Percentiles rank a stretch among this genome's conserved stretches.
Conservation (phyloP, 2,888 invertebrate species). For the Halictus quadricinctus region DNA sequence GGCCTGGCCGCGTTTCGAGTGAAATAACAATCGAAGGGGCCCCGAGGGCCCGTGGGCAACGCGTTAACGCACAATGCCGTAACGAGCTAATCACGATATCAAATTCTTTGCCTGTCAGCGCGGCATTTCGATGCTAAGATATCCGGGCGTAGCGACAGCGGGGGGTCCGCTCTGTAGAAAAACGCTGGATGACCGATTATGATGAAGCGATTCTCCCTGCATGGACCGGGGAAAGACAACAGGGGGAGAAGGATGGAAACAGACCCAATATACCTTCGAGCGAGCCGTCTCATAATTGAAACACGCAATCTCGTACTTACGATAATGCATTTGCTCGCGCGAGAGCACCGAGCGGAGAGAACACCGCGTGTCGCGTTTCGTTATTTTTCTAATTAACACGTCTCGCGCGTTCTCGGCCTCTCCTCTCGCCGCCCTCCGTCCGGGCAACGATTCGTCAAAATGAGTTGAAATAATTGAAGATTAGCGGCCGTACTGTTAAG, state of each 20-base stretch:
- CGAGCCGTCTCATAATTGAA: constrained; percentile 77
- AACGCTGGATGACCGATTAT: constrained; percentile 82
- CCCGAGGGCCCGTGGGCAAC: constrained; percentile 63
- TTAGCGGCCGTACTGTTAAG: constrained; percentile 9
- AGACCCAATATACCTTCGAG: constrained; percentile 61
- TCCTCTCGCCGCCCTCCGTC: background rate
- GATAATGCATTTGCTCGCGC: constrained; percentile 64
- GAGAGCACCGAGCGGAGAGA: constrained; percentile 26
- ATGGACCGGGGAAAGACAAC: constrained; percentile 53
- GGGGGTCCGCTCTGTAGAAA: constrained; percentile 75
- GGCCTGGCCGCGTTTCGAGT: constrained; percentile 19
- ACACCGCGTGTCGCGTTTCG: constrained; percentile 52
- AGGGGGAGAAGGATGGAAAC: constrained; percentile 52
- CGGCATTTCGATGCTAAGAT: constrained; percentile 80
- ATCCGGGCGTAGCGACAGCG: constrained; percentile 76
- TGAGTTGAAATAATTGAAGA: constrained; percentile 22
- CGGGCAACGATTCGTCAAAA: constrained; percentile 3
- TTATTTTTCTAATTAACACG: constrained; percentile 55
- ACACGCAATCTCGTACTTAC: constrained; percentile 80
- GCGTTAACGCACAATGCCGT: constrained; percentile 76
- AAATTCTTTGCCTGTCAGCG: constrained; percentile 82
- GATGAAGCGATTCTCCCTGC: constrained; percentile 80
- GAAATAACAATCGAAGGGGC: constrained; percentile 41
- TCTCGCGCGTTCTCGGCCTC: constrained; percentile 28
- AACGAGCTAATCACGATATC: constrained; percentile 82